Base-by-base conservation (phyloP, 2,888 invertebrate species). In the Aethes cnicana region DNA sequence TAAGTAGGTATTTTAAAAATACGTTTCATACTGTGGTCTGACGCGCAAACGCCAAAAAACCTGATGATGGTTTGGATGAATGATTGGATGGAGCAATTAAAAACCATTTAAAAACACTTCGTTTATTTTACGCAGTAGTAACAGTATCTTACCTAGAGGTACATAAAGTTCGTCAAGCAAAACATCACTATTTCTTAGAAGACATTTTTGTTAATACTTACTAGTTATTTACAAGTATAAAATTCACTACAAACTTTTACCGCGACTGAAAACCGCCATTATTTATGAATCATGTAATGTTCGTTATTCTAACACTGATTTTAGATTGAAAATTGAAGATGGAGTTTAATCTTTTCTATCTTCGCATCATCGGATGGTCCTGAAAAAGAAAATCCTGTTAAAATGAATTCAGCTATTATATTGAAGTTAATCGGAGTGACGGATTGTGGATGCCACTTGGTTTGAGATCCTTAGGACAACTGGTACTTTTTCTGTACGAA, bases 201-300 rank as follows among this genome's bases (percentile, higher is more conserved):
- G 61, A 61, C 30, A 43, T 37, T 72, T 79, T 80, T 78, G 59
- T 76, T 75, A 73, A 72, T n/a, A n/a, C n/a, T n/a, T n/a, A 70
- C 73, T 78, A 81, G 69, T 68, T 86, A 83, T 86, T 72, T 87
- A 88, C 87, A 87, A 75, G 84, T 88, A 86, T 79, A 87, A 87
- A 87, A 87, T 75, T 77, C 76, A 80, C 85, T 86, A 86, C 84
- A 53, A 33, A 52, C 59, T 61, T 74, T 73, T 72, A 74, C 69
- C 71, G 76, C 73, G 74, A 74, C 69, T 74, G 49, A 47, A 55
- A 57, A 53, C 14, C 4, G 21, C 37, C n/a, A n/a, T 9, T 46
- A 9, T 8, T 66, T 73, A 68, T 66, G 62, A 63, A 69, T 73
- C 75, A 74, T 50, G 75, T 74, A 72, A 70, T 66, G 60, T 66